Evolutionary conservation across 2,113 vertebrate genomes (phyloP), one percentile per base, ranked within the genome.

Genomic region (Perognathus longimembris): DNA sequence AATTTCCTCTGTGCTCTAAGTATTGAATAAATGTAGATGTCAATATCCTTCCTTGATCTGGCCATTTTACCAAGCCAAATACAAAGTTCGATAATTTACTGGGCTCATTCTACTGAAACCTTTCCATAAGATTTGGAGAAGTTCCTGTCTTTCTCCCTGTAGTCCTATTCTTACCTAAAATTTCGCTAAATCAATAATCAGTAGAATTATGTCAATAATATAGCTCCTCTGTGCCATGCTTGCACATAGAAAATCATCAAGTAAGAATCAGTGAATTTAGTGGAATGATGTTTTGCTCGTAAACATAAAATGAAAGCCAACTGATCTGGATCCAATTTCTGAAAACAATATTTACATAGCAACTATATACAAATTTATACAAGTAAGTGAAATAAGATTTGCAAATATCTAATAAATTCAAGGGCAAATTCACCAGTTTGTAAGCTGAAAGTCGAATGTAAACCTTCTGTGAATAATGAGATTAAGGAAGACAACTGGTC

Each of bases 271-370:
- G 18, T 21, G 15, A 88, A 64, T 66, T 66, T 34, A 81, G 81
- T 50, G 2, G 40, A 54, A 34, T 32, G 64, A 73, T 66, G 0
- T 71, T 28, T 88, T 88, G 4, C 63, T 69, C 21, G 0, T 88
- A 64, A 54, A 9, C 57, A 30, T 54, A 77, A 88, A 81, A 69
- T 64, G 38, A 24, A 88, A 88, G 54, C 9, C 32, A 57, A 54
- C 82, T 30, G 36, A 64, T 66, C 17, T 90, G 61, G 32, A 32
- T 90, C 38, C 7, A 57, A 71, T 64, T 40, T 71, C 28, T 94
- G 63, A 77, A 91, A 93, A 80, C 36, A 78, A 40, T 70, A 70
- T 57, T 76, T 82, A 59, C 42, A 24, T 32, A 74, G 28, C 28
- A 34, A 40, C 15, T 63, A 54, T 30, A 38, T 6, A 54, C 42